phyloP scores from a whole-genome alignment of 1,140 invertebrate genomes.

The Drosophila auraria region DNA sequence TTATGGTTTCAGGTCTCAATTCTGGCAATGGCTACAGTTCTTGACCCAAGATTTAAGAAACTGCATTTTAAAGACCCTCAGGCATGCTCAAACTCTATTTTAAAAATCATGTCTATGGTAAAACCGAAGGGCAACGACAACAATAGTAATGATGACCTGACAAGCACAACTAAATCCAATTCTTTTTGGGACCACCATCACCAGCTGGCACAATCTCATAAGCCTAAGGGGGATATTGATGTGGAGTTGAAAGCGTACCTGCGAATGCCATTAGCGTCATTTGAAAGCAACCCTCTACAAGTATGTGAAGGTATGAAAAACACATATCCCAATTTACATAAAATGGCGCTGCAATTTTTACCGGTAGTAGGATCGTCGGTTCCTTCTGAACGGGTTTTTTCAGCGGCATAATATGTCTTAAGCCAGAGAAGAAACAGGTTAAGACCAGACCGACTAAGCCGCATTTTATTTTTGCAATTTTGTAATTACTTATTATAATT shows the following conservation, averaged over 20 bases:
- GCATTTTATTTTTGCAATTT: slow-evolving; percentile 19
- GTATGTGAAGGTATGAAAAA: slow-evolving; percentile 2
- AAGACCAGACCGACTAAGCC: slow-evolving; percentile 6
- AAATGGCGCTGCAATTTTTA: slow-evolving; percentile 10
- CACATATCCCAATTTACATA: slow-evolving; percentile 7
- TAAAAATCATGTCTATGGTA: too few species aligned
- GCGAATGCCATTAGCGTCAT: slow-evolving; percentile 20
- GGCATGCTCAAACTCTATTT: too few species aligned
- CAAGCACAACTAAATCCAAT: too few species aligned
- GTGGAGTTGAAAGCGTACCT: slow-evolving; percentile 11
- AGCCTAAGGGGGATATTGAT: slow-evolving; percentile 10
- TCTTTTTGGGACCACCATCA: slow-evolving; percentile 9
- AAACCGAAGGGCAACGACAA: too few species aligned
- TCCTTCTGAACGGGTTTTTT: slow-evolving; percentile 23
- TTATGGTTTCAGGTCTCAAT: too few species aligned
- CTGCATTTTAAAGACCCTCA: too few species aligned
- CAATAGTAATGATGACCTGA: too few species aligned
- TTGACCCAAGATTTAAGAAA: too few species aligned
- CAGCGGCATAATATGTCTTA: slow-evolving; percentile 5
- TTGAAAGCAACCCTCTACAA: slow-evolving; percentile 17
- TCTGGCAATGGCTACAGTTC: too few species aligned
- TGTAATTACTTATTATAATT: too few species aligned
- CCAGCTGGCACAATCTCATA: slow-evolving; percentile 13
- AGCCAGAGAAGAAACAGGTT: slow-evolving; percentile 9
- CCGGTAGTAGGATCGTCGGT: slow-evolving; percentile 14